phyloP scores from a whole-genome alignment of 1,140 invertebrate genomes.

The Leucophenga varia region DNA sequence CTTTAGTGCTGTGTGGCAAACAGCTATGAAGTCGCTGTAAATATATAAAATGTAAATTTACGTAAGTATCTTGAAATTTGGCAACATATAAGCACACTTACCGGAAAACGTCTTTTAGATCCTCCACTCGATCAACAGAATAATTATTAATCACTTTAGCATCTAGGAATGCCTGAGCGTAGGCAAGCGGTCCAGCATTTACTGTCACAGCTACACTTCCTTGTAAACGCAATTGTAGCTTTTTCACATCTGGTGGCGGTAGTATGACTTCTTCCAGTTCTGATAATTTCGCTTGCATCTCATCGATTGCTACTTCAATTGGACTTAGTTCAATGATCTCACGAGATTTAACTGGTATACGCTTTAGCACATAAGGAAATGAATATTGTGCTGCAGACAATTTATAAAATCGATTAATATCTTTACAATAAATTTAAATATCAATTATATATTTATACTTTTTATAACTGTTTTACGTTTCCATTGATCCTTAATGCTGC shows the following conservation, averaged over 20 bases:
- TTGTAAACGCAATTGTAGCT: constrained; percentile 85
- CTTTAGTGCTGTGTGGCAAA: constrained; percentile 83
- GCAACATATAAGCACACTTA: constrained; percentile 58
- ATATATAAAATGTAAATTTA: constrained; percentile 1
- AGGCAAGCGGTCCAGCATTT: constrained; percentile 92
- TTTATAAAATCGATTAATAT: neutral
- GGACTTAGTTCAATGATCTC: constrained; percentile 79
- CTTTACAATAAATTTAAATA: neutral
- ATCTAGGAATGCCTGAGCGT: constrained; percentile 86
- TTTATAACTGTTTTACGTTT: constrained; percentile 83
- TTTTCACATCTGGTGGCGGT: constrained; percentile 80
- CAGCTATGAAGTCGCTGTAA: constrained; percentile 81
- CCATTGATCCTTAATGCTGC: constrained; percentile 83
- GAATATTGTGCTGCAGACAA: constrained; percentile 68
- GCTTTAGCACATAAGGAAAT: constrained; percentile 91
- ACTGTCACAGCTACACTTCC: constrained; percentile 90
- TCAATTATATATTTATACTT: constrained; percentile 59
- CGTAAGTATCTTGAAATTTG: constrained; percentile 8
- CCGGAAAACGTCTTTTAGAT: constrained; percentile 85
- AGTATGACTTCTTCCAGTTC: constrained; percentile 85
- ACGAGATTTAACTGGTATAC: constrained; percentile 74
- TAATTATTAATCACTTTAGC: constrained; percentile 68
- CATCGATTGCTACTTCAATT: constrained; percentile 91
- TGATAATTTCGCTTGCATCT: constrained; percentile 82
- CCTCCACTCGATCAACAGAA: constrained; percentile 78